These are phyloP conservation scores for Sebastes diploproa DNA, from an alignment of 2,797 vertebrate species.

Conservation along the genomic window DNA sequence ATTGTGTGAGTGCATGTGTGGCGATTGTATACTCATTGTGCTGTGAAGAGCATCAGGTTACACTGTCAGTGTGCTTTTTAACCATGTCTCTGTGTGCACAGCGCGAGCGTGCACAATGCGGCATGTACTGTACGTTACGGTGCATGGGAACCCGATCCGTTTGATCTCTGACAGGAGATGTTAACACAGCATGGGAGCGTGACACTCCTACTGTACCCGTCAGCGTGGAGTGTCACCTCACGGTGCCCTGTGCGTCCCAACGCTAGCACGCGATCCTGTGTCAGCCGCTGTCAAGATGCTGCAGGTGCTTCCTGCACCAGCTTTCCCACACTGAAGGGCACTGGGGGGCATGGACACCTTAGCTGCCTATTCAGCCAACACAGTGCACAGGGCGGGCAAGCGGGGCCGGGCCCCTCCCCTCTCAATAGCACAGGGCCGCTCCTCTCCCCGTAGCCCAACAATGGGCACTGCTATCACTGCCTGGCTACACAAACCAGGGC, in stretches of 20 bases:
- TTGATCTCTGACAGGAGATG: constrained; percentile 59
- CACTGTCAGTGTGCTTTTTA: constrained; percentile 17
- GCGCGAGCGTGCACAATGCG: constrained; percentile 25
- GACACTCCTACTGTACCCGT: constrained; percentile 48
- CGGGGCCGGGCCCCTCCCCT: constrained; percentile 67
- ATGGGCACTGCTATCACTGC: constrained; percentile 81
- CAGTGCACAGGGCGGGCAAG: constrained; percentile 64
- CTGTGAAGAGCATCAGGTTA: constrained; percentile 23
- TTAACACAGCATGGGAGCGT: constrained; percentile 53
- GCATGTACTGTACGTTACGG: constrained; percentile 5
- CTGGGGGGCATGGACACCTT: constrained; percentile 81
- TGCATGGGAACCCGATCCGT: constrained; percentile 50
- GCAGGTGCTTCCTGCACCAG: constrained; percentile 76
- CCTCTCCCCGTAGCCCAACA: constrained; percentile 74
- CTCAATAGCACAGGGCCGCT: constrained; percentile 76
- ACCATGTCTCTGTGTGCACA: constrained; percentile 6
- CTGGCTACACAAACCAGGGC: constrained; percentile 81
- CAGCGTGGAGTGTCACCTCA: constrained; percentile 64
- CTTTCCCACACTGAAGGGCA: constrained; percentile 83
- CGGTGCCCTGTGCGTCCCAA: constrained; percentile 46
- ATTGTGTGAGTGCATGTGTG: constrained; percentile 46
- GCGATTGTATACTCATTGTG: constrained; percentile 35
- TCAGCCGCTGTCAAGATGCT: constrained; percentile 65
- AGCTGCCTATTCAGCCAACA: constrained; percentile 80
- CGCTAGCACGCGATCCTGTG: constrained; percentile 76